phyloP scores from a whole-genome alignment of 2,888 invertebrate species.

The Xylocampa areola region DNA sequence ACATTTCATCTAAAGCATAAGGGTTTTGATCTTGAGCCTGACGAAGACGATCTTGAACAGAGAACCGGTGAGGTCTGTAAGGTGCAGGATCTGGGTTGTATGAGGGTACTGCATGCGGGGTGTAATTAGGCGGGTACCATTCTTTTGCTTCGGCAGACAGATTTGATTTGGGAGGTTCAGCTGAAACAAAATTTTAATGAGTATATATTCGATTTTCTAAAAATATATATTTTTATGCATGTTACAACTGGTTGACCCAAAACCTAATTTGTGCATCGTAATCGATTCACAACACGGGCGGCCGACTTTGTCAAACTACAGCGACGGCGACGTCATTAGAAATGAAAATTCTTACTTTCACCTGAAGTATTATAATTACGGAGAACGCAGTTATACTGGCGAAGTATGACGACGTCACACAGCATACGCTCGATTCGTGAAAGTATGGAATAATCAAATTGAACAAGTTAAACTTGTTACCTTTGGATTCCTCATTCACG shows the following conservation, averaged over 20 bases:
- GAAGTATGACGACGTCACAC: conserved; percentile 75
- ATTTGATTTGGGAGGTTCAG: conserved; percentile 81
- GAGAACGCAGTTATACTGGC: conserved; percentile 72
- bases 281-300: conserved; percentile 63
- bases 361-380: conserved; percentile 78
- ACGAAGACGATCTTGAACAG: conserved; percentile 84
- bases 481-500: conserved; percentile 78
- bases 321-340: conserved; percentile 86
- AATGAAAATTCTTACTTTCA: conserved; percentile 87
- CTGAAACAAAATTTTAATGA: conserved; percentile 62
- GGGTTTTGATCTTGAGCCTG: conserved; percentile 84
- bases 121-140: conserved; percentile 90
- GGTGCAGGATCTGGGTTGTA: conserved; percentile 75
- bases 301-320: conserved; percentile 74
- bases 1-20: conserved; percentile 83
- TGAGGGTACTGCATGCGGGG: conserved; percentile 72
- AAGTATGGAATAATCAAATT: conserved; percentile 61
- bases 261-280: conserved; percentile 59
- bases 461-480: conserved; percentile 63
- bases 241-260: conserved; percentile 58
- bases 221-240: conserved; percentile 22
- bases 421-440: conserved; percentile 62
- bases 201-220: conserved; percentile 36
- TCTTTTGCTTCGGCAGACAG: conserved; percentile 90
- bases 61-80: conserved; percentile 79